These are phyloP conservation scores for Petrocephalus sullivani DNA, from an alignment of 2,797 vertebrate genomes.

Conservation along the genomic window DNA sequence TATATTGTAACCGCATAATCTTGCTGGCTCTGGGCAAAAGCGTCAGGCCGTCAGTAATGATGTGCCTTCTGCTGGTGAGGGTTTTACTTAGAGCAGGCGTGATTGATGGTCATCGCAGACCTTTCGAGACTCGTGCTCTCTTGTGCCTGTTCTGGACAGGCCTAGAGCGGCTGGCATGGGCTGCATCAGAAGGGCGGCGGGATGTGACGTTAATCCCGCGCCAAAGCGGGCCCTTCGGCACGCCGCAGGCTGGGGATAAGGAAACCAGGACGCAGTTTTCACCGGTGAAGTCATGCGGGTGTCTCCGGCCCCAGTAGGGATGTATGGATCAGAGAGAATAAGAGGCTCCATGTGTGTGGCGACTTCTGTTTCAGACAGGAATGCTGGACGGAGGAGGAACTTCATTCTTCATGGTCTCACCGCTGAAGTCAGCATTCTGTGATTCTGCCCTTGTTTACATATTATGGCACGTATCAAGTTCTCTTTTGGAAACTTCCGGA, in stretches of 20 bases:
- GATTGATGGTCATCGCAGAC: neutral
- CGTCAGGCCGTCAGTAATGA: neutral
- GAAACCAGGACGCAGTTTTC: conserved; percentile 29
- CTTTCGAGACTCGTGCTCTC: neutral
- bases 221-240: neutral
- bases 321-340: conserved; percentile 13
- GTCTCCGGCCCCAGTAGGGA: conserved; percentile 2
- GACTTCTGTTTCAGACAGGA: neutral
- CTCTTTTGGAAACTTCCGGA: neutral
- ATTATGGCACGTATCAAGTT: neutral
- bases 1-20: neutral
- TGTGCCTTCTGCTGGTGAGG: neutral
- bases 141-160: neutral
- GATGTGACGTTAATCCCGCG: neutral
- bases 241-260: conserved; percentile 2
- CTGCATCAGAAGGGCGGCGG: neutral
- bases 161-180: conserved; percentile 11
- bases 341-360: neutral
- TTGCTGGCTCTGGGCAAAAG: neutral
- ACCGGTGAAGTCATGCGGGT: conserved; percentile 11
- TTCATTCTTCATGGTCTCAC: neutral
- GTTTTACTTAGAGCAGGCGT: neutral
- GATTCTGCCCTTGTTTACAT: neutral
- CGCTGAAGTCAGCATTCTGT: neutral
- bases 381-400: neutral